phyloP scores from a whole-genome alignment of 1,140 invertebrate genomes.

The Elymnias hypermnestra region DNA sequence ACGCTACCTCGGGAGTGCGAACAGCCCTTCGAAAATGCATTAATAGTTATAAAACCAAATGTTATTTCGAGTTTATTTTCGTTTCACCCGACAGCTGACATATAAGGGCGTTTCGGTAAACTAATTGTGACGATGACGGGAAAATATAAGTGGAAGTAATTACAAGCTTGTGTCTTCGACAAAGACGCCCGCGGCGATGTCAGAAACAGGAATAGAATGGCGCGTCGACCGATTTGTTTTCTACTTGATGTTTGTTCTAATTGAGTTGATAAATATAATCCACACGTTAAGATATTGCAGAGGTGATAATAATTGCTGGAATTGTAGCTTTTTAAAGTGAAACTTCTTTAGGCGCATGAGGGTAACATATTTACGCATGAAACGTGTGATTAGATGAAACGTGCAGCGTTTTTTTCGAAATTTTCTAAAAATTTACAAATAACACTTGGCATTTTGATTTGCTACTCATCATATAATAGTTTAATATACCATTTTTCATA shows the following conservation, averaged over 20 bases:
- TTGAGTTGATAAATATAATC: slow-evolving; percentile 1
- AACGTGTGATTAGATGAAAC: no score
- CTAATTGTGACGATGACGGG: slow-evolving; percentile 40
- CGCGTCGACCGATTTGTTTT: slow-evolving; percentile 10
- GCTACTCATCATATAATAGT: no score
- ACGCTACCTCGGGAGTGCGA: no score
- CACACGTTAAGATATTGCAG: neutral
- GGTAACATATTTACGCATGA: no score
- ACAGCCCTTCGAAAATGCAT: neutral
- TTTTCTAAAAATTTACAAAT: no score
- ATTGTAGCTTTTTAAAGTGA: no score
- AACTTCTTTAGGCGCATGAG: no score
- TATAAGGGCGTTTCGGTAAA: slow-evolving; percentile 29
- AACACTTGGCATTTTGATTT: no score
- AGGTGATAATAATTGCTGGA: neutral
- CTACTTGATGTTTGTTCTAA: slow-evolving; percentile 14
- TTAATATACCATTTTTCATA: no score
- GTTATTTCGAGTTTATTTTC: slow-evolving; percentile 20
- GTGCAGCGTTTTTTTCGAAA: no score
- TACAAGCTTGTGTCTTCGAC: slow-evolving; percentile 53
- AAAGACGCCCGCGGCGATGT: slow-evolving; percentile 54
- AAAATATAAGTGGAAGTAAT: slow-evolving; percentile 60
- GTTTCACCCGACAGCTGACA: slow-evolving; percentile 28
- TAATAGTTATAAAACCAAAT: slow-evolving; percentile 6
- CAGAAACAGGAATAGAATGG: slow-evolving; percentile 60